Percentiles rank a stretch among this genome's conserved stretches.
Evolutionary conservation across 1,140 invertebrate species (phyloP).

Genomic region (Ostrea edulis): DNA sequence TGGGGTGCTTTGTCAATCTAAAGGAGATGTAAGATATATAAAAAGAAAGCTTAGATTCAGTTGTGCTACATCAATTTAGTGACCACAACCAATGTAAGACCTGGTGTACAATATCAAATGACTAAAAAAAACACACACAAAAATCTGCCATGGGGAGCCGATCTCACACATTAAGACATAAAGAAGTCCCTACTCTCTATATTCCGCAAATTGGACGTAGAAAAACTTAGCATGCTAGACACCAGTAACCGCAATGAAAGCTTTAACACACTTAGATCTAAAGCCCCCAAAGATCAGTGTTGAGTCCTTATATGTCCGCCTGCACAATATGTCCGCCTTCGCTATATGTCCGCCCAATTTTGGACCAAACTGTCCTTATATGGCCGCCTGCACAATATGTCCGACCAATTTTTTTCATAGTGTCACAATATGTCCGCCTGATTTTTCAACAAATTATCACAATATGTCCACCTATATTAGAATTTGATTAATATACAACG

Average conservation of each 20-base stretch:
- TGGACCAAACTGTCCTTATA: too few species aligned
- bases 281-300: too few species aligned
- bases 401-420: too few species aligned
- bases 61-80: slow-evolving; percentile 38
- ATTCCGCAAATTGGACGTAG: not conserved
- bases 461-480: too few species aligned
- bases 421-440: too few species aligned
- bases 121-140: slow-evolving; percentile 40
- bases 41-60: not conserved
- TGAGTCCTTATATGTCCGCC: too few species aligned
- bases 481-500: too few species aligned
- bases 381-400: too few species aligned
- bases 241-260: slow-evolving; percentile 42
- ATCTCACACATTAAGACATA: slow-evolving; percentile 33
- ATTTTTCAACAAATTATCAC: too few species aligned
- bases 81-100: not conserved
- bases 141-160: slow-evolving; percentile 42
- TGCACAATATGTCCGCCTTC: too few species aligned
- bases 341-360: too few species aligned
- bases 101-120: slow-evolving; percentile 44
- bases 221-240: slow-evolving; percentile 35
- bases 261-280: slow-evolving; percentile 29
- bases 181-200: slow-evolving; percentile 35
- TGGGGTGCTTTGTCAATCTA: too few species aligned
- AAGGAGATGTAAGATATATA: not conserved